Evolutionary conservation across 1,140 invertebrate species (phyloP), one percentile per base, ranked within the genome.

Genomic region (Microplitis mediator): DNA sequence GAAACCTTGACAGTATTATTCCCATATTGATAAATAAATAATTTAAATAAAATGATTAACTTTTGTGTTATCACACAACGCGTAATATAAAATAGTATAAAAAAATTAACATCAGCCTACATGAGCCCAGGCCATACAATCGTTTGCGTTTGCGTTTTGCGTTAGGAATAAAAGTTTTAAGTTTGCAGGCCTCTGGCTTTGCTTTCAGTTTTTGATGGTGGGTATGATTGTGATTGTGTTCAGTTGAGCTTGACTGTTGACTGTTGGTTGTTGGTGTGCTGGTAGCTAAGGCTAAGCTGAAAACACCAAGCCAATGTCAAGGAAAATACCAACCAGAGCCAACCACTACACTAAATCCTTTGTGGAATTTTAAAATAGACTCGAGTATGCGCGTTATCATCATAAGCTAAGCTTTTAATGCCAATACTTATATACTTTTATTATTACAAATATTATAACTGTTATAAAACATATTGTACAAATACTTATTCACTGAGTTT

Each of bases 1-100:
- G 81, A 82, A 87, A 88, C 74, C 82, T 81, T 63, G 86, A 86
- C 31, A 88, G 72, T 72, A 88, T 75, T 6, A 84, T 80, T 5
- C 85, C 85, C 85, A 86, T 87, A 31, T 68, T 82, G 67, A 69
- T 50, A 34, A 54, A 11, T 67, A 67, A 11, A 50, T n/a, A n/a
- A n/a, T 39, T 63, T 9, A 31, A 16, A 23, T 11, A 45, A 31
- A 0, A 50, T 23, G 13, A n/a, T 31, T 6, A 58, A 54, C 14
- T 14, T 4, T n/a, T 3, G 16, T 54, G 16, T 13, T 14, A 31
- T 1, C 8, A 9, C 6, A 8, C 16, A 3, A 23, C 14, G 23
- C 51, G 4, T 4, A 23, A 31, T 8, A 32, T 16, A 5, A 9
- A 58, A 58, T 23, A 31, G 39, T 8, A 45, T 6, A 45, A 45